A percentile compares a stretch with the other conserved stretches of the same genome.
These are phyloP conservation scores for Furcula furcula DNA, from an alignment of 2,888 invertebrate species.

Conservation along the genomic window DNA sequence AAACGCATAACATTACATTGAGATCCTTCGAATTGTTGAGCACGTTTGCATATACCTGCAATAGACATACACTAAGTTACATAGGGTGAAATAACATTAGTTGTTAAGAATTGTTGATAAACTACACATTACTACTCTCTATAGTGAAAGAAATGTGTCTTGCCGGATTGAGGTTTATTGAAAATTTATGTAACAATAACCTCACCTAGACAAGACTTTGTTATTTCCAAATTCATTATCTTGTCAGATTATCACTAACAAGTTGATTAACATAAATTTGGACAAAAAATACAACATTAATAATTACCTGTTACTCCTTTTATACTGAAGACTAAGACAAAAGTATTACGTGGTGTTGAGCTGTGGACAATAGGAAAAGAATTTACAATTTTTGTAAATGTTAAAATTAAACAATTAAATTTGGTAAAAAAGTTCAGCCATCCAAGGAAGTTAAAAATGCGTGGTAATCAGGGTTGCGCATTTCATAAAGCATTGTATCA, in stretches of 20 bases:
- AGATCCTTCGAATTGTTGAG: too few relatives aligned
- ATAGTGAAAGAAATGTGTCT: slow-evolving; percentile 62
- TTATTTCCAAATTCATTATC: slow-evolving; percentile 60
- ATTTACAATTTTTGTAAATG: background rate
- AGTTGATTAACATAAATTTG: slow-evolving; percentile 44
- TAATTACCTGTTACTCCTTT: slow-evolving; percentile 18
- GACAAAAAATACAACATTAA: slow-evolving; percentile 11
- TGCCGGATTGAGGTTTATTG: slow-evolving; percentile 76
- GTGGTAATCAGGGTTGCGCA: slow-evolving; percentile 80
- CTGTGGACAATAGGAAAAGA: slow-evolving; percentile 1
- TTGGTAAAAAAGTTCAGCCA: slow-evolving; percentile 74
- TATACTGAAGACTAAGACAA: too few relatives aligned
- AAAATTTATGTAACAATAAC: slow-evolving; percentile 60
- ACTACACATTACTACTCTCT: too few relatives aligned
- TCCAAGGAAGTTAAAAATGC: slow-evolving; percentile 81
- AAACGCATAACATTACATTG: too few relatives aligned
- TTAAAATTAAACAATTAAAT: background rate
- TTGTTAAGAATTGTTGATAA: too few relatives aligned
- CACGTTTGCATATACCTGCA: too few relatives aligned
- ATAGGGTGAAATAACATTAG: too few relatives aligned
- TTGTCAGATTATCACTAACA: slow-evolving; percentile 48
- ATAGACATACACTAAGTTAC: too few relatives aligned
- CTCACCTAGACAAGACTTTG: slow-evolving; percentile 74
- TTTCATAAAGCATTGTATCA: slow-evolving; percentile 77
- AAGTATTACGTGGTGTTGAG: background rate